These are phyloP conservation scores for Boloria euphrosyne DNA, from an alignment of 2,888 invertebrate genomes.

Conservation along the genomic window DNA sequence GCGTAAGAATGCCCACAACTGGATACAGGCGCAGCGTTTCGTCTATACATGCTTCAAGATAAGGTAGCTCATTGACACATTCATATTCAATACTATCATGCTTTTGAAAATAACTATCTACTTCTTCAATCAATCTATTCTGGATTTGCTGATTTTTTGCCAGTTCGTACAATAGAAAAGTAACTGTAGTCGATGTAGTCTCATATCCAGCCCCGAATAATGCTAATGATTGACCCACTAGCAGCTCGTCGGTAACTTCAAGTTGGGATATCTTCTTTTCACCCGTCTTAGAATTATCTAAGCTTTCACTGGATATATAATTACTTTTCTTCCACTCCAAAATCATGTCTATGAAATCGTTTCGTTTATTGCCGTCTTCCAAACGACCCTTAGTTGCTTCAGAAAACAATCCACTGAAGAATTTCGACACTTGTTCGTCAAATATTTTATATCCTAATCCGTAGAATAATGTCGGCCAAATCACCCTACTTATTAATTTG, in stretches of 20 bases:
- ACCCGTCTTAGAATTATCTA: conserved; percentile 48
- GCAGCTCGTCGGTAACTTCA: conserved; percentile 62
- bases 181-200: conserved; percentile 54
- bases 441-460: conserved; percentile 49
- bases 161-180: conserved; percentile 53
- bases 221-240: conserved; percentile 77
- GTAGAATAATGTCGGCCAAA: conserved; percentile 63
- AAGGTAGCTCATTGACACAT: conserved; percentile 19
- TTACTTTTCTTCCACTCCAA: conserved; percentile 50
- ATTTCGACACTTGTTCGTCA: conserved; percentile 46
- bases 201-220: conserved; percentile 72
- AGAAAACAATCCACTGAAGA: conserved; percentile 50
- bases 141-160: conserved; percentile 52
- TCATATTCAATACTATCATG: conserved; percentile 41
- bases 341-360: conserved; percentile 61
- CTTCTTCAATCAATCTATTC: conserved; percentile 47
- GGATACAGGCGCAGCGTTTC: conserved; percentile 27
- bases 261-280: conserved; percentile 46
- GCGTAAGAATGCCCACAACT: conserved; percentile 53
- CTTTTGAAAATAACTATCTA: conserved; percentile 50
- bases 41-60: conserved; percentile 24
- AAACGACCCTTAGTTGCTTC: conserved; percentile 51
- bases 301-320: conserved; percentile 52
- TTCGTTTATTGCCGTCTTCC: conserved; percentile 49
- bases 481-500: conserved; percentile 46